Percentiles rank a stretch among this genome's conserved stretches.
Evolutionary conservation across 2,888 invertebrate genomes (phyloP).

Genomic region (Aphodius sticticus): DNA sequence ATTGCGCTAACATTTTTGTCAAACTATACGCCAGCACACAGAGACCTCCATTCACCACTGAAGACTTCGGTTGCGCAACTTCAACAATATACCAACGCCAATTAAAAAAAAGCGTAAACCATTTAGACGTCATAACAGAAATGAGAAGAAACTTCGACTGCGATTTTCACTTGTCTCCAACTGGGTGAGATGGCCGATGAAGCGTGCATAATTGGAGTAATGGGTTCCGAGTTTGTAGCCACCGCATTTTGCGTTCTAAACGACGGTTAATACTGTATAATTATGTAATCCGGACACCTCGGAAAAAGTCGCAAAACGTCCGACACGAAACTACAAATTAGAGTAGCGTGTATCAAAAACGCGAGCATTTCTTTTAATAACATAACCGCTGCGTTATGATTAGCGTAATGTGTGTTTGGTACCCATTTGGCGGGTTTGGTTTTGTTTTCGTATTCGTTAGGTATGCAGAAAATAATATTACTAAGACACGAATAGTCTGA

Average conservation of each 20-base stretch:
- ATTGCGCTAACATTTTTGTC: slow-evolving; percentile 4
- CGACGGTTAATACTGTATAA: background rate
- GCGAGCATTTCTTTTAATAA: background rate
- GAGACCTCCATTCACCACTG: background rate
- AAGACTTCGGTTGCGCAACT: background rate
- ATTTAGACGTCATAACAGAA: background rate
- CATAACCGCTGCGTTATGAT: background rate
- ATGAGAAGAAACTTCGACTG: background rate
- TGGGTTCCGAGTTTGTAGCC: background rate
- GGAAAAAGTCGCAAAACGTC: background rate
- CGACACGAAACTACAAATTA: background rate
- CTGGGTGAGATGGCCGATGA: background rate
- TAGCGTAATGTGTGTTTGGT: background rate
- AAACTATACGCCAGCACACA: background rate
- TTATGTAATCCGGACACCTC: background rate
- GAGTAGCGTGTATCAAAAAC: background rate
- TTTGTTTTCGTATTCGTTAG: no score
- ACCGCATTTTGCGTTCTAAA: background rate
- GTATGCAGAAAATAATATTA: no score
- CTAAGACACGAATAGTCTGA: no score
- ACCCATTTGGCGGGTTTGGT: background rate
- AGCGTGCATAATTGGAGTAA: background rate
- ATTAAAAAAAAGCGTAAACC: background rate
- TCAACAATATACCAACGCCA: background rate
- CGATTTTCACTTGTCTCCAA: background rate